Base-by-base conservation (phyloP, 2,888 invertebrate species). In the Empis stercorea region DNA sequence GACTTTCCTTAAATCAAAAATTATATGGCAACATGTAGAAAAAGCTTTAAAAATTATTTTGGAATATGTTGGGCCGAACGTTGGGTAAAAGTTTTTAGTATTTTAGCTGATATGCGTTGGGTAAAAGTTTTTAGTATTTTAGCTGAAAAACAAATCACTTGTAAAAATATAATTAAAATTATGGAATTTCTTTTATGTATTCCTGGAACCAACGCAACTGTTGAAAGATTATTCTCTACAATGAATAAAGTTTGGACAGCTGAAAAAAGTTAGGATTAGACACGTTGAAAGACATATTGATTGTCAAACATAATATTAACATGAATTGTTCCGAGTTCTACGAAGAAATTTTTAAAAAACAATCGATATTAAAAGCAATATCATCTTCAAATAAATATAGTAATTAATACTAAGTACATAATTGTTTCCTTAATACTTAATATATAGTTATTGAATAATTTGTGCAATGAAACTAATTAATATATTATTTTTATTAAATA, bases 151-250 rank as follows among this genome's bases (percentile, higher is more conserved):
- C 41, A 44, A 46, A 44, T 49, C 27, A 15, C 23, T 15, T 44
- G 16, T 44, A 40, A 30, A 46, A 47, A 47, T 45, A 45, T 50
- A 38, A 30, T 34, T n/a, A 47, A 23, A 41, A 34, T 45, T 30
- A 27, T 45, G 30, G 36, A 45, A 23, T 47, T 38, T 40, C 27
- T 43, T 42, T 34, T 47, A 20, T 44, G 45, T 45, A 14, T 49
- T 23, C 45, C 49, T 16, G 47, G 30, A 14, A 44, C 44, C 15
- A 47, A 49, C 43, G 49, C 41, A 34, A 43, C 47, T 16, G 44
- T 44, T 32, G 45, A 47, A 47, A 45, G 50, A 43, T 38, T 49
- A 46, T 50, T 45, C 47, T 47, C 43, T 32, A 27, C 16, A 15
- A 45, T 47, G 38, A 50, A 45, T 15, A 43, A 47, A 32, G 14